Percentiles rank a stretch among this genome's conserved stretches.
phyloP scores from a whole-genome alignment of 2,888 invertebrate species.

The Pachycephus smyrnensis region DNA sequence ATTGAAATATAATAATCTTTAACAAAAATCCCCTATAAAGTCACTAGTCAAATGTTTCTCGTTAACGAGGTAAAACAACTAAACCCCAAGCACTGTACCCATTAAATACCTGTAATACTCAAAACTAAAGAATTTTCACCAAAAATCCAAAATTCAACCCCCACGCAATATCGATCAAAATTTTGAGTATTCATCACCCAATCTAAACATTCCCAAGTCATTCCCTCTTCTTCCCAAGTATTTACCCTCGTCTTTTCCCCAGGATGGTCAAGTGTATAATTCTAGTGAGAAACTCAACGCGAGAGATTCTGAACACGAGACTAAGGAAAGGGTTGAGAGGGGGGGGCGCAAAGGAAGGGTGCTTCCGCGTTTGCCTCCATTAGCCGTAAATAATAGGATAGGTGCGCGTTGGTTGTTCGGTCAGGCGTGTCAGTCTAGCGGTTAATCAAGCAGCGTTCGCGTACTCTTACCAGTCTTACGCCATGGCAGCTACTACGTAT shows the following conservation, averaged over 20 bases:
- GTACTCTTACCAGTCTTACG: constrained; percentile 8
- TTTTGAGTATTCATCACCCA: not conserved
- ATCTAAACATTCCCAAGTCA: not conserved
- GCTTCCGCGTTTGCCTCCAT: constrained; percentile 60
- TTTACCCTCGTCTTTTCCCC: not conserved
- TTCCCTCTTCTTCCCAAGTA: not conserved
- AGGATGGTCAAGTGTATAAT: not conserved
- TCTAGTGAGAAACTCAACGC: not conserved
- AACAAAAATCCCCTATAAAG: not conserved
- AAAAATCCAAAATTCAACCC: not conserved
- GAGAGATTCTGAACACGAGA: not conserved
- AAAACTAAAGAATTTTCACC: not conserved
- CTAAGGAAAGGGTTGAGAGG: not conserved
- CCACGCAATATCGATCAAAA: not conserved
- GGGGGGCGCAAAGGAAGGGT: not conserved
- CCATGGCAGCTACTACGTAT: not conserved
- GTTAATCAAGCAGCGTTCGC: constrained; percentile 55
- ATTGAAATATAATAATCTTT: not conserved
- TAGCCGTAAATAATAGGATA: constrained; percentile 59
- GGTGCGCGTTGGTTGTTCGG: constrained; percentile 26
- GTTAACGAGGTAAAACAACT: too few species aligned
- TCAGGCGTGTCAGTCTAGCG: constrained; percentile 47
- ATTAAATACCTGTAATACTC: not conserved
- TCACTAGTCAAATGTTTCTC: not conserved
- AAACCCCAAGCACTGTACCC: not conserved